Base-by-base conservation (phyloP, 2,113 vertebrate genomes). In the Pseudopipra pipra region DNA sequence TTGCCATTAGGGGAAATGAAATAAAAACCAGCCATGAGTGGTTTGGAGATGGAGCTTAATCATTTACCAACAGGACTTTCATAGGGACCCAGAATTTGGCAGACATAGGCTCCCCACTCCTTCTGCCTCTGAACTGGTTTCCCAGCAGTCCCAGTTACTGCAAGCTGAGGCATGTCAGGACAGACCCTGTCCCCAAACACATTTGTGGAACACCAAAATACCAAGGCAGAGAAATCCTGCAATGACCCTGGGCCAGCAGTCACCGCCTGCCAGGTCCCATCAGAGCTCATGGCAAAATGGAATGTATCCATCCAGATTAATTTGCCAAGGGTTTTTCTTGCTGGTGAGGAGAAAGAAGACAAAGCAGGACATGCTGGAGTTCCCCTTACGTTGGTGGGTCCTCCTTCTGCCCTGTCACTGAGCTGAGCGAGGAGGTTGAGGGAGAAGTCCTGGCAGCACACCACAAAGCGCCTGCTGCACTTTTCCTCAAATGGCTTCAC, bases 401-500 rank as follows among this genome's bases (percentile, higher is more conserved):
- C 97, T 62, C 97, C 98, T 62, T 99, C 98, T 0, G 96, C 82
- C 67, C 98, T 98, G 90, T 99, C 99, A 7, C 95, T 98, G 71
- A 99, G 96, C 72, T 98, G 99, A 90, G 98, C 98, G 15, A 99
- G 98, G 63, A 99, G 98, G 93, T 98, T 98, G 97, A 99, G 99
- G 81, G 98, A 98, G 95, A 99, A 98, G 90, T 99, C 98, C 47
- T 99, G 99, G 96, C 99, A 99, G 93, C 98, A 98, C 86, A 99
- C 98, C 96, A 99, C 58, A 11, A 99, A 98, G 31, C 99, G 99
- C 0, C 98, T 98, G 94, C 99, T 99, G 71, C 98, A 98, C 37
- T 99, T 99, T 73, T 99, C 99, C 97, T 99, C 99, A 44, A 99
- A 99, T 2, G 99, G 99, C 96, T 99, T 99, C 96, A 99, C 98